phyloP scores from a whole-genome alignment of 2,888 invertebrate species.

The Vesta saturnalis region DNA sequence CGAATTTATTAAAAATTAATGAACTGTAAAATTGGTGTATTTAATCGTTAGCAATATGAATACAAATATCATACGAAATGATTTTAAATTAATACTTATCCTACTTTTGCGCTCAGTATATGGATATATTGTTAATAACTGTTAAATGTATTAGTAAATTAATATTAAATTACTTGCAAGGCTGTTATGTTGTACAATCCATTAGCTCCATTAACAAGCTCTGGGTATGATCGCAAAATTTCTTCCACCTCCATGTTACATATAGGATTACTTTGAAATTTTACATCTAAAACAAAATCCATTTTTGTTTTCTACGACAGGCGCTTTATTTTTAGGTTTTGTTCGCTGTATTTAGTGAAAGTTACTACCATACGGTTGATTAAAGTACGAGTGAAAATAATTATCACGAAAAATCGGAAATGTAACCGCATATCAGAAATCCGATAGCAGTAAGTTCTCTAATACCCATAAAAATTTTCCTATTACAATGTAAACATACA shows the following conservation, averaged over 20 bases:
- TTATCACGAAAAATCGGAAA: not conserved
- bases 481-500: not conserved
- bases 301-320: slow-evolving; percentile 14
- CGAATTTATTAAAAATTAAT: not conserved
- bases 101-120: too few relatives aligned
- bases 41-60: too few relatives aligned
- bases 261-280: slow-evolving; percentile 17
- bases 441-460: not conserved
- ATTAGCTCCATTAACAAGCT: slow-evolving; percentile 39
- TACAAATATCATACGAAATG: not conserved
- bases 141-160: not conserved
- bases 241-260: slow-evolving; percentile 28
- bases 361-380: too few relatives aligned
- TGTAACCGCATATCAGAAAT: not conserved
- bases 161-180: slow-evolving; percentile 37
- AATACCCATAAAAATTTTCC: not conserved
- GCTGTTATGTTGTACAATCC: slow-evolving; percentile 43
- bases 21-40: not conserved
- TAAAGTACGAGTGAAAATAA: not conserved
- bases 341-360: too few relatives aligned
- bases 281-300: slow-evolving; percentile 22
- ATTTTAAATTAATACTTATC: too few relatives aligned
- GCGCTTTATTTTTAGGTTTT: too few relatives aligned
- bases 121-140: too few relatives aligned
- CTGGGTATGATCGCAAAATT: slow-evolving; percentile 39